A percentile compares a stretch with the other conserved stretches of the same genome.
Evolutionary conservation across 1,140 invertebrate genomes (phyloP).

Genomic region (roundworm (Caenorhabditis elegans)): WBcel235 BX284604.4:7262001-7262500

Average conservation of each 20-base stretch:
- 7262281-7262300: not conserved
- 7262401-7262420: slow-evolving; percentile 30
- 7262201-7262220: not conserved
- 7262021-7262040: not conserved
- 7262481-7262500: not conserved
- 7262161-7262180: not conserved
- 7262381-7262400: too few relatives aligned
- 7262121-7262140: not conserved
- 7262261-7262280: not conserved
- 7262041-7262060: not conserved
- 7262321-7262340: too few relatives aligned
- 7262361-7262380: too few relatives aligned
- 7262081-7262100: too few relatives aligned
- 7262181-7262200: not conserved
- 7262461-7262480: slow-evolving; percentile 10
- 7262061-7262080: too few relatives aligned
- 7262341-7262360: too few relatives aligned
- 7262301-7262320: slow-evolving; percentile 24
- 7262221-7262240: not conserved
- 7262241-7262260: not conserved
- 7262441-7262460: slow-evolving; percentile 36
- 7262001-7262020: not conserved
- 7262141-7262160: not conserved
- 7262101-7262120: too few relatives aligned
- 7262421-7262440: slow-evolving; percentile 40